Percentiles rank a stretch among this genome's conserved stretches.
phyloP scores from a whole-genome alignment of 1,140 invertebrate species.

The Hycleus phaleratus region DNA sequence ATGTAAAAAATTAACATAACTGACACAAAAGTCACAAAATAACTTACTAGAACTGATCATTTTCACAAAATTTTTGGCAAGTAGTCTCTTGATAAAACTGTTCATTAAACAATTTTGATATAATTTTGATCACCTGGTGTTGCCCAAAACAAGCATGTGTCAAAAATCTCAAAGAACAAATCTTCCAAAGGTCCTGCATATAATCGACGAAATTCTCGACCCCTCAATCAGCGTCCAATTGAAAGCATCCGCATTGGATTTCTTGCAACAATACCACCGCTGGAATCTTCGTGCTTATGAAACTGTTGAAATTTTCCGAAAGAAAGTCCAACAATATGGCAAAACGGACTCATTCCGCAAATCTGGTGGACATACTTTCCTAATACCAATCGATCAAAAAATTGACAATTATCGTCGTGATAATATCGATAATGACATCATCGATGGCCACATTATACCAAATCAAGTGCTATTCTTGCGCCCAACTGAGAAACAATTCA shows the following conservation, averaged over 20 bases:
- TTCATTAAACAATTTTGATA: too few relatives aligned
- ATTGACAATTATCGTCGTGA: constrained; percentile 40
- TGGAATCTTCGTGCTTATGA: constrained; percentile 3
- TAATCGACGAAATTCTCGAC: constrained; percentile 68
- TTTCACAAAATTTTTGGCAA: too few relatives aligned
- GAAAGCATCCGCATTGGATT: constrained; percentile 54
- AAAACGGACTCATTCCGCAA: constrained; percentile 1
- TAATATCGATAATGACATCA: constrained; percentile 68
- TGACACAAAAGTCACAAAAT: too few relatives aligned
- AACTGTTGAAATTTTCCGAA: neutral
- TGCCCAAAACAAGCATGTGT: too few relatives aligned
- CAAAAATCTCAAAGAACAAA: too few relatives aligned
- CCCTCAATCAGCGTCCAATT: constrained; percentile 52
- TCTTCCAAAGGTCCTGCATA: constrained; percentile 52
- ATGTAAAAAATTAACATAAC: too few relatives aligned
- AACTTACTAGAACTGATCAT: too few relatives aligned
- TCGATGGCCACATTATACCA: constrained; percentile 79
- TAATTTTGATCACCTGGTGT: too few relatives aligned
- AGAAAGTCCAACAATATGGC: neutral
- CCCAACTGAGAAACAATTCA: constrained; percentile 55
- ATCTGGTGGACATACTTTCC: constrained; percentile 67
- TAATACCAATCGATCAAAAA: constrained; percentile 76
- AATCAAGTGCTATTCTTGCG: constrained; percentile 75
- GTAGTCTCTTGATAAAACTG: too few relatives aligned
- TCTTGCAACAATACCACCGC: constrained; percentile 53